A percentile compares a stretch with the other conserved stretches of the same genome.
Conservation (phyloP, 2,113 vertebrate species). For the Colaptes auratus region DNA sequence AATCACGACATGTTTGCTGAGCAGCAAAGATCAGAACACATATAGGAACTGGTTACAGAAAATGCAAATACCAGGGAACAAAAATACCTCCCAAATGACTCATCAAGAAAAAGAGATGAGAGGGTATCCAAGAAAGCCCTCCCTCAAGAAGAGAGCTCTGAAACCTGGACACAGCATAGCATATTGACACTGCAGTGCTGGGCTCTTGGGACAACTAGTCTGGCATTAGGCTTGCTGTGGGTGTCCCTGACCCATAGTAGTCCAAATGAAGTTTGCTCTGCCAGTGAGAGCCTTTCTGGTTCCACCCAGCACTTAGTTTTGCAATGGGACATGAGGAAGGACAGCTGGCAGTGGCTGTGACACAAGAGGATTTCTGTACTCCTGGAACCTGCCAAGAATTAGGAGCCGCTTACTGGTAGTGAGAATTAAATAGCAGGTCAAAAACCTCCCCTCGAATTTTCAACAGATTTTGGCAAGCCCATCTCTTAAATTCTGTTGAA, state of each 20-base stretch:
- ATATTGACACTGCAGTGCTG: background rate
- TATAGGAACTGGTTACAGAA: slow-evolving; percentile 33
- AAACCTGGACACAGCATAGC: background rate
- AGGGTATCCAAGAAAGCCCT: background rate
- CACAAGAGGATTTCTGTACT: background rate
- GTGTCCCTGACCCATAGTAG: background rate
- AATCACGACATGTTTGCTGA: slow-evolving; percentile 55
- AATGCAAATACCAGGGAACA: slow-evolving; percentile 42
- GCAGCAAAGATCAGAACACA: slow-evolving; percentile 63
- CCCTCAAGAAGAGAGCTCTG: background rate
- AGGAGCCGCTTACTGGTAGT: background rate
- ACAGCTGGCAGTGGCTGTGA: background rate
- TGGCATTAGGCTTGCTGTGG: background rate
- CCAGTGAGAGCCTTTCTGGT: background rate
- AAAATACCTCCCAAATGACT: slow-evolving; percentile 53
- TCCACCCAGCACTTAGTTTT: too few relatives aligned
- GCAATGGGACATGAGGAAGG: too few relatives aligned
- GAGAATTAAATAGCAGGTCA: background rate
- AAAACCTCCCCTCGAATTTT: background rate
- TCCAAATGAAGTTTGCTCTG: background rate
- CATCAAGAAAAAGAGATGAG: background rate
- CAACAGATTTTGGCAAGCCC: background rate
- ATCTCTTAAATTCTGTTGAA: background rate
- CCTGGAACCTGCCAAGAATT: background rate
- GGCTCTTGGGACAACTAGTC: background rate